phyloP scores from a whole-genome alignment of 2,113 vertebrate genomes.

The Morone chrysops region DNA sequence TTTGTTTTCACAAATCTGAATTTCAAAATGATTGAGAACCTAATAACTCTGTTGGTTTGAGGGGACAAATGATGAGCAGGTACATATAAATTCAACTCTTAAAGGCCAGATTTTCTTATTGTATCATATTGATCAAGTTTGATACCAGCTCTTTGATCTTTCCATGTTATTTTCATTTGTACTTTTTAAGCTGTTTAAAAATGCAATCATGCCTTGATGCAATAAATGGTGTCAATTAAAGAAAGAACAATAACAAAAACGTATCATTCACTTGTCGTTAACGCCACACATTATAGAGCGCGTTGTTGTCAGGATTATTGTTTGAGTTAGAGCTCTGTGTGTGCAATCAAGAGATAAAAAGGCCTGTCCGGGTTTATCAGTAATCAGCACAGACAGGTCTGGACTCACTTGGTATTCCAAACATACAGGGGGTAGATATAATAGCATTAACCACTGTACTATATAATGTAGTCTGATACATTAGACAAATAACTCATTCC shows the following conservation, averaged over 20 bases:
- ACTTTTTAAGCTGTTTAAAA: slow-evolving; percentile 76
- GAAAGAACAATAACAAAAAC: slow-evolving; percentile 31
- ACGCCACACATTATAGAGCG: neutral
- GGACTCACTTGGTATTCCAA: slow-evolving; percentile 56
- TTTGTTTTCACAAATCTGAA: slow-evolving; percentile 45
- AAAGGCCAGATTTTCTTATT: slow-evolving; percentile 61
- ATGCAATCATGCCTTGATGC: slow-evolving; percentile 82
- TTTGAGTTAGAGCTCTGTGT: slow-evolving; percentile 22
- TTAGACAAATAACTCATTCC: neutral
- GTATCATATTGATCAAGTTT: slow-evolving; percentile 71
- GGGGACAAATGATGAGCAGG: slow-evolving; percentile 27
- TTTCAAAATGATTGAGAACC: slow-evolving; percentile 26
- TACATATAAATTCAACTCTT: slow-evolving; percentile 18
- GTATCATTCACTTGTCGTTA: slow-evolving; percentile 14
- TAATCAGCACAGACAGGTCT: slow-evolving; percentile 65
- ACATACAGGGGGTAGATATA: slow-evolving; percentile 8
- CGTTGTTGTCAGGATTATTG: neutral
- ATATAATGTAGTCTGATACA: neutral
- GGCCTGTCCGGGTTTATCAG: slow-evolving; percentile 58
- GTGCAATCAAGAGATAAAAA: slow-evolving; percentile 36
- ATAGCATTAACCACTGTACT: neutral
- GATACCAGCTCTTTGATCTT: slow-evolving; percentile 66
- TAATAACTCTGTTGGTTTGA: slow-evolving; percentile 32
- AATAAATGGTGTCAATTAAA: slow-evolving; percentile 82
- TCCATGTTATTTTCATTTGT: slow-evolving; percentile 75